Conservation (phyloP, 2,113 vertebrate species). For the Anolis carolinensis region DNA sequence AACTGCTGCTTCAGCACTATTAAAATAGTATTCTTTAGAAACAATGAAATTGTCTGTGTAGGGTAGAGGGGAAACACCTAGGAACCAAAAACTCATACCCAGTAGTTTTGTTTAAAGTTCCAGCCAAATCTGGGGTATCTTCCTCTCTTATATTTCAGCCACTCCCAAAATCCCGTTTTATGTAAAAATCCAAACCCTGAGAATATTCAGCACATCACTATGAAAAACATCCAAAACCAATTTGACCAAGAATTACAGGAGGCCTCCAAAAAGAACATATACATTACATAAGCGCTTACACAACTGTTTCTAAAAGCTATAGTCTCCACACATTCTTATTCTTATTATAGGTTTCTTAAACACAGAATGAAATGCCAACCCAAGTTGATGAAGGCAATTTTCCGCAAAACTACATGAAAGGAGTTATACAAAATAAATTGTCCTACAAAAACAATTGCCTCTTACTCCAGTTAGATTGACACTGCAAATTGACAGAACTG, state of each 20-base stretch:
- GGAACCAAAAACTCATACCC: neutral
- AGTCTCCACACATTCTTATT: neutral
- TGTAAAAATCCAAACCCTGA: conserved; percentile 7
- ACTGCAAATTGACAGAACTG: conserved; percentile 36
- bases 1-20: neutral
- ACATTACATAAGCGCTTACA: neutral
- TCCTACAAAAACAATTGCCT: conserved; percentile 24
- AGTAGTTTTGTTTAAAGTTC: neutral
- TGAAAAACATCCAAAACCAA: neutral
- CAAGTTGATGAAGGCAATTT: conserved; percentile 39
- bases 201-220: conserved; percentile 15
- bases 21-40: neutral
- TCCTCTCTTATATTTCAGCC: neutral
- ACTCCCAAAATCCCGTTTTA: neutral
- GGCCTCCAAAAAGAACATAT: neutral
- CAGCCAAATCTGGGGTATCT: neutral
- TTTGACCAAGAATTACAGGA: neutral
- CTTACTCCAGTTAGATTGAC: conserved; percentile 43
- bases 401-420: conserved; percentile 40
- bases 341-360: conserved; percentile 42
- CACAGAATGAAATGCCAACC: conserved; percentile 70
- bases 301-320: conserved; percentile 4
- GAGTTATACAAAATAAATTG: conserved; percentile 20
- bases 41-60: neutral
- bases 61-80: neutral